These are phyloP conservation scores for Heterodera filipjevi DNA, from an alignment of 2,888 invertebrate species.

Conservation along the genomic window DNA sequence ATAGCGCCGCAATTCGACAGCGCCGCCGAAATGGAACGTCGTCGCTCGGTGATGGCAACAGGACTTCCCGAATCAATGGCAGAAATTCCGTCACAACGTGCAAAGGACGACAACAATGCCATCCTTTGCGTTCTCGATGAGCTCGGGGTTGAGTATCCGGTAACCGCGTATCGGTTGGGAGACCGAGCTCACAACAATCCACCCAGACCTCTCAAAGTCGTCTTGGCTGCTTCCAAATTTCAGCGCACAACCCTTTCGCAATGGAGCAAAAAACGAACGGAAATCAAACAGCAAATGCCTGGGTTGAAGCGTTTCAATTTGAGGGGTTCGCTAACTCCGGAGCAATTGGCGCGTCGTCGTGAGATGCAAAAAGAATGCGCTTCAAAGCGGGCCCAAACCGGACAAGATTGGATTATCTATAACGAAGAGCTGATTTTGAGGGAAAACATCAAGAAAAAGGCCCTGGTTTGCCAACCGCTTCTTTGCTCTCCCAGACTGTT, in stretches of 20 bases:
- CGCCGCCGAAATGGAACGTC: not conserved
- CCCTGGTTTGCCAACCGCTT: too few species aligned
- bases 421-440: not conserved
- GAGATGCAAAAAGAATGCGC: not conserved
- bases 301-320: not conserved
- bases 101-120: not conserved
- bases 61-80: not conserved
- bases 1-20: not conserved
- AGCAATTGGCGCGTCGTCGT: not conserved
- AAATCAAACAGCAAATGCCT: not conserved
- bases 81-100: not conserved
- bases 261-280: not conserved
- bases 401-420: not conserved
- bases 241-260: not conserved
- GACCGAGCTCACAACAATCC: not conserved
- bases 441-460: not conserved
- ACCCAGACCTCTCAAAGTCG: not conserved
- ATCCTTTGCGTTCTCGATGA: not conserved
- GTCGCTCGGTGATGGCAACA: not conserved
- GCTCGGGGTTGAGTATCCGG: not conserved
- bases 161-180: not conserved
- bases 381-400: not conserved
- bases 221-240: not conserved
- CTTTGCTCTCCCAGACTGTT: too few species aligned
- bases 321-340: not conserved